Base-by-base conservation (phyloP, 2,888 invertebrate species). In the Lysandra bellargus region DNA sequence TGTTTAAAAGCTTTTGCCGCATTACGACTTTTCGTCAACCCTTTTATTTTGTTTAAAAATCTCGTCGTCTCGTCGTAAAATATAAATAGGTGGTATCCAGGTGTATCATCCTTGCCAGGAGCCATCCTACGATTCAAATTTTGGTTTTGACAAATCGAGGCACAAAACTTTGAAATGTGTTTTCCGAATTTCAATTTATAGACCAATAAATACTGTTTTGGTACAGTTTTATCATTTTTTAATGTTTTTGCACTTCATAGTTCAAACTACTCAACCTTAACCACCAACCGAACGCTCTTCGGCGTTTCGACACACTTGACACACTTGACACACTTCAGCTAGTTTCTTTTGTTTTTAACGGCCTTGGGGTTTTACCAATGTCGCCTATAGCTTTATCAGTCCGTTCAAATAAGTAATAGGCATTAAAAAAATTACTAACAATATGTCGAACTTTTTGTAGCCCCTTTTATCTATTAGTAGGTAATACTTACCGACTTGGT, bases 1-100 rank as follows among this genome's bases (percentile, higher is more conserved):
- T 69, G 69, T 69, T 69, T 69, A 69, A 69, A 69, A 69, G 69
- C 69, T 69, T 69, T 69, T 69, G 69, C 14, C 69, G 33, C 69
- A 37, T 33, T 69, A 69, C 69, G 69, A 69, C 69, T 33, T 69
- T 69, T 37, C 69, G 33, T 69, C 69, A 69, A 69, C 69, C 69
- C 69, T 12, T 37, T 69, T 69, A 33, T 69, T 33, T 14, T 37
- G 37, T 37, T 37, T 49, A 14, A 69, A 69, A 37, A 69, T 69
- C 69, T 69, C 69, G 33, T 33, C 33, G 69, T 14, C 69, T 30
- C 33, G 33, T 69, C 33, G 69, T 69, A 17, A 69, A 69, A 5
- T 14, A 69, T 37, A 69, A 69, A 37, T 33, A 69, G 33, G 69
- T 33, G 14, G 69, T 37, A 69, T 69, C 4, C 33, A 69, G 17